Conservation (phyloP, 2,113 vertebrate genomes). For the Gopherus flavomarginatus region DNA sequence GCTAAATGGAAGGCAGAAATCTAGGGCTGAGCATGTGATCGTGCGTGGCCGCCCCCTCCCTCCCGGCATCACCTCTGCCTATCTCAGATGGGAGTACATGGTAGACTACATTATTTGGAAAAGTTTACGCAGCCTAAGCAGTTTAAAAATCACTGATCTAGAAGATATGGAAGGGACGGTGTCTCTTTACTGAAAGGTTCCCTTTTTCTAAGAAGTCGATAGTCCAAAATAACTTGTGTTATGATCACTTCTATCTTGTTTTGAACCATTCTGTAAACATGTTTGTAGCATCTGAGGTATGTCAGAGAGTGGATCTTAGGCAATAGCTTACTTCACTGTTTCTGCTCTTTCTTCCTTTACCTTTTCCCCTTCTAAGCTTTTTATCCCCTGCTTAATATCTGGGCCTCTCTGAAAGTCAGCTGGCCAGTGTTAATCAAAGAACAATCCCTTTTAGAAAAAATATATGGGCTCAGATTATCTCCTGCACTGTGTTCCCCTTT, state of each 20-base stretch:
- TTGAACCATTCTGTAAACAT: constrained; percentile 11
- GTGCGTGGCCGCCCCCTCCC: no score
- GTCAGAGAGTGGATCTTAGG: constrained; percentile 61
- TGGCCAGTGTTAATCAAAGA: not conserved
- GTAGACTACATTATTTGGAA: no score
- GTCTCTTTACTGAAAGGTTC: not conserved
- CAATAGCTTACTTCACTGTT: constrained; percentile 28
- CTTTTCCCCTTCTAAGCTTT: constrained; percentile 5
- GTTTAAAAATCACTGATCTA: no score
- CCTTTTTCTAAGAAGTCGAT: not conserved
- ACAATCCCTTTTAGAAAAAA: not conserved
- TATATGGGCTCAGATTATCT: not conserved
- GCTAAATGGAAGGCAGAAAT: no score
- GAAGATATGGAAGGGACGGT: not conserved
- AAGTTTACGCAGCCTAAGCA: no score
- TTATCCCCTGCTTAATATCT: not conserved
- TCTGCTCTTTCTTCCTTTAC: not conserved
- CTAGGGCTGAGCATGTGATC: no score
- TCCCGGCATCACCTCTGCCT: no score
- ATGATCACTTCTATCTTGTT: not conserved
- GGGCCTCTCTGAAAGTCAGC: no score
- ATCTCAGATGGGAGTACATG: no score
- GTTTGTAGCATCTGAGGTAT: constrained; percentile 41
- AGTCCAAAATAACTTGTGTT: not conserved
- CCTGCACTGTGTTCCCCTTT: not conserved